A percentile compares a stretch with the other conserved stretches of the same genome.
Conservation (phyloP, 2,888 invertebrate genomes). For the Drosophila villosipedis region DNA sequence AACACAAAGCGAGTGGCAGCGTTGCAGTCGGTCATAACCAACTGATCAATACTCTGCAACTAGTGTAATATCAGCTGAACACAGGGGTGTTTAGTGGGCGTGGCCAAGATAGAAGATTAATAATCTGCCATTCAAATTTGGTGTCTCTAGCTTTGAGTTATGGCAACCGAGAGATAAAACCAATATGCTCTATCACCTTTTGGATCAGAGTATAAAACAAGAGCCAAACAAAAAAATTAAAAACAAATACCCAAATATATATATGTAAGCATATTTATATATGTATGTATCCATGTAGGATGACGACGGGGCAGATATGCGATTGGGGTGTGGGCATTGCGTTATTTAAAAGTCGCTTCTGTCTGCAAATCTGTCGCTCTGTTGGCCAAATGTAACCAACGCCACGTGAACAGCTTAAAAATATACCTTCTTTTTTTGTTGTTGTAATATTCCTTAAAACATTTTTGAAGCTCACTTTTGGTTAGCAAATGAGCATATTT, state of each 20-base stretch:
- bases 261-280: constrained; percentile 18
- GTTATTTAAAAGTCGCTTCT: constrained; percentile 58
- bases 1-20: constrained; percentile 8
- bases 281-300: not conserved
- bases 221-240: not conserved
- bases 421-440: not conserved
- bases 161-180: not conserved
- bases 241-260: constrained; percentile 37
- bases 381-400: constrained; percentile 22
- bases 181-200: not conserved
- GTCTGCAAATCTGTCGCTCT: constrained; percentile 46
- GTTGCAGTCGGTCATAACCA: not conserved
- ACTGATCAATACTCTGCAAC: not conserved
- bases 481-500: not conserved
- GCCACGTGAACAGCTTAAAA: constrained; percentile 45
- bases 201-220: not conserved
- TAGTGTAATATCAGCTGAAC: not conserved
- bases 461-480: constrained; percentile 9
- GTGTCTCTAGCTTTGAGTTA: not conserved
- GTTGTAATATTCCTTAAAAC: not conserved
- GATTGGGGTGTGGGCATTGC: constrained; percentile 19
- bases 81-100: not conserved
- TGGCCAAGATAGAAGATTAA: not conserved
- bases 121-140: not conserved
- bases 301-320: not conserved